Percentiles rank a stretch among this genome's conserved stretches.
Evolutionary conservation across 2,888 invertebrate genomes (phyloP).

Genomic region (Stenolophus ochropezus): DNA sequence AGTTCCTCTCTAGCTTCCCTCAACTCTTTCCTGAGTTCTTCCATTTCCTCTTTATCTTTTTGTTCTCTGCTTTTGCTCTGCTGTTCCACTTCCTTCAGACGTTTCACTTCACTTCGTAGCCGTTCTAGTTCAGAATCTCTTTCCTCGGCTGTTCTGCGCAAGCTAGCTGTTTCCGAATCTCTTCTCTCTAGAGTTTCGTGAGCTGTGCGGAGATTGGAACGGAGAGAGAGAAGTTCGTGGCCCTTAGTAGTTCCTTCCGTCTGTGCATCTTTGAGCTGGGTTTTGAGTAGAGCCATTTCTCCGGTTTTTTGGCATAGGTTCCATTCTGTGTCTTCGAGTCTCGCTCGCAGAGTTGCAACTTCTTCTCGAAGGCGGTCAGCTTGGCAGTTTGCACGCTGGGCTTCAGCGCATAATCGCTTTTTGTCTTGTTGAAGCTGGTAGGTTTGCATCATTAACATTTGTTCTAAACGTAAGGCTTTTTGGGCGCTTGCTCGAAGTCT

Average conservation of each 20-base stretch:
- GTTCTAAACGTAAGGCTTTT: constrained; percentile 80
- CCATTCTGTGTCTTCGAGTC: constrained; percentile 89
- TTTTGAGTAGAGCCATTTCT: constrained; percentile 85
- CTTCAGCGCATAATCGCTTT: constrained; percentile 77
- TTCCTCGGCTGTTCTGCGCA: constrained; percentile 74
- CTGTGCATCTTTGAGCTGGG: constrained; percentile 86
- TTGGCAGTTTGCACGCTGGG: constrained; percentile 75
- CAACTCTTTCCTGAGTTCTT: constrained; percentile 78
- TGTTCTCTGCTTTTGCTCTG: constrained; percentile 73
- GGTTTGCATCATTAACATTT: constrained; percentile 84
- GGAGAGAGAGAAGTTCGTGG: constrained; percentile 83
- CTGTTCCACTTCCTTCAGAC: constrained; percentile 73
- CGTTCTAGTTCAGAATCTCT: constrained; percentile 71
- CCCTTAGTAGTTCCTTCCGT: constrained; percentile 84
- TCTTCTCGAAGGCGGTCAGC: constrained; percentile 77
- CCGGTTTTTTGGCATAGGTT: constrained; percentile 85
- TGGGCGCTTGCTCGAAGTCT: constrained; percentile 79
- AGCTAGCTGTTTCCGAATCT: constrained; percentile 76
- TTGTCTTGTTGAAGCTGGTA: constrained; percentile 82
- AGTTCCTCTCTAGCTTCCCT: constrained; percentile 81
- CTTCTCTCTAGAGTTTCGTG: constrained; percentile 77
- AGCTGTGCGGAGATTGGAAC: constrained; percentile 80
- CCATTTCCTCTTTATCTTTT: constrained; percentile 74
- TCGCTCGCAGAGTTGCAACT: constrained; percentile 77
- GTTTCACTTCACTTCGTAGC: constrained; percentile 72